These are phyloP conservation scores for Riparia riparia DNA, from an alignment of 2,113 vertebrate genomes.

Conservation along the genomic window DNA sequence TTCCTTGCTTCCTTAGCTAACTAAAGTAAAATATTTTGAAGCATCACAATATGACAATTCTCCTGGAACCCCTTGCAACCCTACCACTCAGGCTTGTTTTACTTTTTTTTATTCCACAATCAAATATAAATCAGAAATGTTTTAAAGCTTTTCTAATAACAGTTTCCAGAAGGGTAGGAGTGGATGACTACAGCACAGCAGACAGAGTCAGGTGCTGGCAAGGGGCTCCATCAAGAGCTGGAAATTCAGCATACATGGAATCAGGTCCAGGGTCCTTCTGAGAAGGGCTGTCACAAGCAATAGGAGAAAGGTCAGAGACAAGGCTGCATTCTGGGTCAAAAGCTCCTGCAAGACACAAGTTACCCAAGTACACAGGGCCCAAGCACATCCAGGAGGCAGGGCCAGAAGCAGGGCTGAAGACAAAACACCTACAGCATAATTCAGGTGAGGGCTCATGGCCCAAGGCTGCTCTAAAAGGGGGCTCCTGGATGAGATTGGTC, in stretches of 20 bases:
- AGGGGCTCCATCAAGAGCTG: accelerated
- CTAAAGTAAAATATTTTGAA: neutral
- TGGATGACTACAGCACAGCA: neutral
- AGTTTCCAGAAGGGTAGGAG: neutral
- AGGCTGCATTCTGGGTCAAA: neutral
- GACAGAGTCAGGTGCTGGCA: neutral
- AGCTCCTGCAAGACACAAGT: neutral
- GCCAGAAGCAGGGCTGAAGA: neutral
- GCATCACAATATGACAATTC: neutral
- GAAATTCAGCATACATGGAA: neutral
- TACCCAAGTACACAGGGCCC: neutral
- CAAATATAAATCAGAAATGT: neutral
- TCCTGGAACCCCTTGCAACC: neutral
- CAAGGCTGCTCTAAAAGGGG: neutral
- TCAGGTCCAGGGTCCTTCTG: neutral
- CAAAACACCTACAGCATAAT: neutral
- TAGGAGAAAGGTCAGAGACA: neutral
- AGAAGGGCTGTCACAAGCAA: neutral
- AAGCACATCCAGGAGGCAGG: neutral
- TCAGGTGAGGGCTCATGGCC: neutral
- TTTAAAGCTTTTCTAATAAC: neutral
- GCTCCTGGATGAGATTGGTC: neutral
- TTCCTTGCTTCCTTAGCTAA: neutral
- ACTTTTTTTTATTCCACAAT: neutral
- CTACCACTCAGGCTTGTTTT: neutral